These are phyloP conservation scores for Adineta ricciae DNA, from an alignment of 2,888 invertebrate genomes.

Conservation along the genomic window DNA sequence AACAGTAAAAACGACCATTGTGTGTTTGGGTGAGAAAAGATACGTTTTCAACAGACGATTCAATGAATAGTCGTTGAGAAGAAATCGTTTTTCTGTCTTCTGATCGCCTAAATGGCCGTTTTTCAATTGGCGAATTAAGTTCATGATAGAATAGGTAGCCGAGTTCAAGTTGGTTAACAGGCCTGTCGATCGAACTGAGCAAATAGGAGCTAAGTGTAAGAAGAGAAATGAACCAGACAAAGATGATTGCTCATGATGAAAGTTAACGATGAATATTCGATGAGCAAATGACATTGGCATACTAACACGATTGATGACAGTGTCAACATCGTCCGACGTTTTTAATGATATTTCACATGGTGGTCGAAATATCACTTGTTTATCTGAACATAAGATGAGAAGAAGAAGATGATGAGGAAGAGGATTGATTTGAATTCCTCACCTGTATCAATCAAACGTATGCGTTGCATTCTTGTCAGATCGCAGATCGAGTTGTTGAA, in stretches of 20 bases:
- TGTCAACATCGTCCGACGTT: not conserved
- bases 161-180: not conserved
- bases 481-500: not conserved
- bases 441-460: slow-evolving; percentile 5
- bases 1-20: not conserved
- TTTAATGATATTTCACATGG: not conserved
- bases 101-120: not conserved
- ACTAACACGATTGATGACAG: not conserved
- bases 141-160: not conserved
- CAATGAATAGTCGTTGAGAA: not conserved
- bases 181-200: not conserved
- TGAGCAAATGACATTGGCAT: not conserved
- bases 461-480: not conserved
- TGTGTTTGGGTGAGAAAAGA: not conserved
- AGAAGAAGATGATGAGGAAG: no score
- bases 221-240: not conserved
- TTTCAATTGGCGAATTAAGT: not conserved
- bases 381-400: not conserved
- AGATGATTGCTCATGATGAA: not conserved
- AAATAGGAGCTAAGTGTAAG: not conserved
- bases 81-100: not conserved
- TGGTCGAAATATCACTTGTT: not conserved
- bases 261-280: not conserved
- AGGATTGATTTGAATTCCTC: not conserved
- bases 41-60: slow-evolving; percentile 3